Evolutionary conservation across 2,113 vertebrate genomes (phyloP).

Genomic region (Rousettus leschenaultii): DNA sequence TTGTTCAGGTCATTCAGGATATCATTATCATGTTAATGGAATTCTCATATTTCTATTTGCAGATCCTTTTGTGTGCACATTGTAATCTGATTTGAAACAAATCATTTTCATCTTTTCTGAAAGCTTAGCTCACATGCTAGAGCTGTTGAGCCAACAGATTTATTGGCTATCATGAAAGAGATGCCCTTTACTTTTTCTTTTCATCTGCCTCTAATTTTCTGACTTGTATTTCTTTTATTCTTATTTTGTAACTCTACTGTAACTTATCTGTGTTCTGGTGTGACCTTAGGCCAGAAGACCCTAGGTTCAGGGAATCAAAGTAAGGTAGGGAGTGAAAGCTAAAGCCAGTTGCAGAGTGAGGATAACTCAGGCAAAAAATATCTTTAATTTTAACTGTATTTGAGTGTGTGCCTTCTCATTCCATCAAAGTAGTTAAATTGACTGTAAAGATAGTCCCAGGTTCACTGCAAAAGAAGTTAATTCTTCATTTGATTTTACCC

Average conservation of each 20-base stretch:
- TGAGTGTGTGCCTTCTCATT: constrained; percentile 50
- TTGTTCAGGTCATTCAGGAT: constrained; percentile 72
- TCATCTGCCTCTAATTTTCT: neutral
- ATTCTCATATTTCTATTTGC: constrained; percentile 75
- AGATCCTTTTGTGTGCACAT: constrained; percentile 64
- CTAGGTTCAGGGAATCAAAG: neutral
- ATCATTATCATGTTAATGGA: constrained; percentile 76
- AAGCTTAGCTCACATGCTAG: constrained; percentile 14
- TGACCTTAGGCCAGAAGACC: neutral
- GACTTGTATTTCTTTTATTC: constrained; percentile 32
- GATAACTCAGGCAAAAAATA: constrained; percentile 34
- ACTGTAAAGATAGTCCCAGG: constrained; percentile 55
- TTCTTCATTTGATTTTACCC: constrained; percentile 61
- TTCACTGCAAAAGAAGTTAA: constrained; percentile 57
- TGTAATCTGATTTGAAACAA: constrained; percentile 68
- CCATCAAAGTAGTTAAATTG: constrained; percentile 59
- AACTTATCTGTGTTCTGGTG: neutral
- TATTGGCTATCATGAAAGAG: constrained; percentile 41
- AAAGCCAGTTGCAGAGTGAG: neutral
- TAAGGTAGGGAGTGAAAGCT: neutral
- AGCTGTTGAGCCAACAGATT: constrained; percentile 41
- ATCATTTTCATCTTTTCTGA: constrained; percentile 66
- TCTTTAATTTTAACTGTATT: constrained; percentile 46
- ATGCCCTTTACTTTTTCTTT: constrained; percentile 34
- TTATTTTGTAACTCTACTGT: neutral